Conservation (phyloP, 2,888 invertebrate species). For the Ligdia adustata region DNA sequence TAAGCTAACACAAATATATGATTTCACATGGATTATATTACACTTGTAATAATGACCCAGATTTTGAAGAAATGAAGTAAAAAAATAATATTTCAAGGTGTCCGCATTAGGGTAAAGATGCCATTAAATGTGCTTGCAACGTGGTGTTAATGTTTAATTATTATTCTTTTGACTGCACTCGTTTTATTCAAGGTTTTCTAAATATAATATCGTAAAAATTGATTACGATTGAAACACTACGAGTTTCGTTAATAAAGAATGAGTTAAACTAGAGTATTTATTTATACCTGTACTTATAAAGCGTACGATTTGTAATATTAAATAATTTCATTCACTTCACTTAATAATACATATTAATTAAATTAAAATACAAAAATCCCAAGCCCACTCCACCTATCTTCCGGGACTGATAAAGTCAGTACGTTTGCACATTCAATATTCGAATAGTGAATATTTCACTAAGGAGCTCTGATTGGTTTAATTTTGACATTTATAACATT, state of each 20-base stretch:
- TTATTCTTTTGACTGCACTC: too few relatives aligned
- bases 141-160: too few relatives aligned
- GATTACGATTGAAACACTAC: conserved; percentile 33
- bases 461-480: conserved; percentile 15
- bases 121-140: background rate
- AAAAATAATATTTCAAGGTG: background rate
- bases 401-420: conserved; percentile 22
- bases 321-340: conserved; percentile 34
- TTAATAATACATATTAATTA: too few relatives aligned
- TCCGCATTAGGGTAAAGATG: background rate
- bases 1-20: conserved; percentile 29
- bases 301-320: conserved; percentile 13
- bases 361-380: conserved; percentile 27
- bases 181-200: conserved; percentile 45
- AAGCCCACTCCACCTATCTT: conserved; percentile 28
- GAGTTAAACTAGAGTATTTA: background rate
- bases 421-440: conserved; percentile 25
- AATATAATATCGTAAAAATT: conserved; percentile 37
- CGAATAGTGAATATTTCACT: too few relatives aligned
- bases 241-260: conserved; percentile 35
- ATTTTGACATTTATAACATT: background rate
- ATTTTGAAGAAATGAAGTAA: background rate
- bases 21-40: conserved; percentile 32
- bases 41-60: conserved; percentile 3
- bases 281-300: conserved; percentile 26